These are phyloP conservation scores for Drosophila tsacasi DNA, from an alignment of 1,140 invertebrate species.

Conservation along the genomic window DNA sequence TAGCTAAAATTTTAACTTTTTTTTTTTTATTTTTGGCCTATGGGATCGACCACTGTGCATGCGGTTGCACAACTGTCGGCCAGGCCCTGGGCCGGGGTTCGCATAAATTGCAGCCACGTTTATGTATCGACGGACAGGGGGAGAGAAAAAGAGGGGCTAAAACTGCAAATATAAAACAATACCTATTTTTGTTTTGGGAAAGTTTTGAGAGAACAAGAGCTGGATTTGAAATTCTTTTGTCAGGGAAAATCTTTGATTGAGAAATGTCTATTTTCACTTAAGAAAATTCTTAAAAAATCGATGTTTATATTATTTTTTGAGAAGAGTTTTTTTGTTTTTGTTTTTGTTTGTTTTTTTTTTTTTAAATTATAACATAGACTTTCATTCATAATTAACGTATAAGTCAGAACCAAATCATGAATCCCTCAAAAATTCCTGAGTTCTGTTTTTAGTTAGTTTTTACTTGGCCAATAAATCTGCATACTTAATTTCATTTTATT, in stretches of 20 bases:
- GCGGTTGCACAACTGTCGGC: slow-evolving; percentile 63
- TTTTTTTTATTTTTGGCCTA: no score
- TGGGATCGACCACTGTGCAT: no score
- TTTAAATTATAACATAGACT: background rate
- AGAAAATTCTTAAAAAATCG: background rate
- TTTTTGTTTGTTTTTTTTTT: no score
- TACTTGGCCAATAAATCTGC: no score
- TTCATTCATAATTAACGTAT: background rate
- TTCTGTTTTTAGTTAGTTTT: no score
- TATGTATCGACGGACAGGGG: slow-evolving; percentile 48
- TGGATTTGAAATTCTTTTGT: slow-evolving; percentile 11
- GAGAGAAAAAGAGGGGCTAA: slow-evolving; percentile 2
- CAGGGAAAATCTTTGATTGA: slow-evolving; percentile 45
- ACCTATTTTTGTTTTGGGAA: slow-evolving; percentile 18
- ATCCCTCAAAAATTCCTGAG: background rate
- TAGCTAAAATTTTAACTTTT: no score
- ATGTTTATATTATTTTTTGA: background rate
- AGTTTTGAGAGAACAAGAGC: background rate
- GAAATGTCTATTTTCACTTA: slow-evolving; percentile 5
- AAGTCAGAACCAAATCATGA: background rate
- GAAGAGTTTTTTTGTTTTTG: no score
- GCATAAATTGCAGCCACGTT: slow-evolving; percentile 70
- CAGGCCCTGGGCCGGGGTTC: slow-evolving; percentile 7
- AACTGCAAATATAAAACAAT: slow-evolving; percentile 17
- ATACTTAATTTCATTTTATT: no score